Evolutionary conservation across 2,888 invertebrate species (phyloP).

Genomic region (Unio delphinus): DNA sequence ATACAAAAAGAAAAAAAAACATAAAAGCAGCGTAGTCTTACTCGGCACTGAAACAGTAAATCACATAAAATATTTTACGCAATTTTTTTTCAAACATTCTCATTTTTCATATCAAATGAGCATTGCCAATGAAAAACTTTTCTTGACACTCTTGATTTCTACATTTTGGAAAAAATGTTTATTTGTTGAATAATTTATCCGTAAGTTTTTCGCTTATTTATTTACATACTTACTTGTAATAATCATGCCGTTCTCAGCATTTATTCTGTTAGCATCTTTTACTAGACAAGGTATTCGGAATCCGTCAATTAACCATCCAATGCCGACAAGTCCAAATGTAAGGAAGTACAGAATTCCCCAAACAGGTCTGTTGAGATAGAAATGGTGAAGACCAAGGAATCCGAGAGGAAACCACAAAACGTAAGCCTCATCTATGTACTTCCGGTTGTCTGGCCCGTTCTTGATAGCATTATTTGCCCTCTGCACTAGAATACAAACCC

Average conservation of each 20-base stretch:
- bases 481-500: conserved; percentile 44
- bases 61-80: too few species aligned
- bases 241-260: conserved; percentile 8
- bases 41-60: too few species aligned
- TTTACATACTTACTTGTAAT: too few species aligned
- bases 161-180: too few species aligned
- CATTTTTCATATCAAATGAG: too few species aligned
- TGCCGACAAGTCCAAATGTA: conserved; percentile 42
- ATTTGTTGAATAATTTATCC: too few species aligned
- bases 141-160: too few species aligned
- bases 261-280: conserved; percentile 33
- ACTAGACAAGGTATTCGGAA: conserved; percentile 48
- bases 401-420: conserved; percentile 41
- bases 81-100: too few species aligned
- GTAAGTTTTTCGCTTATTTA: too few species aligned
- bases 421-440: conserved; percentile 47
- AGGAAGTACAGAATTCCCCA: conserved; percentile 49
- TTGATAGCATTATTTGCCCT: conserved; percentile 35
- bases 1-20: too few species aligned
- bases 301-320: conserved; percentile 59
- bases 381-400: conserved; percentile 45
- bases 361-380: conserved; percentile 35
- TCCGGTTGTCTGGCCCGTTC: conserved; percentile 11
- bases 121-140: too few species aligned
- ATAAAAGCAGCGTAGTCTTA: too few species aligned